phyloP scores from a whole-genome alignment of 2,113 vertebrate genomes.

The Clarias batrachus region DNA sequence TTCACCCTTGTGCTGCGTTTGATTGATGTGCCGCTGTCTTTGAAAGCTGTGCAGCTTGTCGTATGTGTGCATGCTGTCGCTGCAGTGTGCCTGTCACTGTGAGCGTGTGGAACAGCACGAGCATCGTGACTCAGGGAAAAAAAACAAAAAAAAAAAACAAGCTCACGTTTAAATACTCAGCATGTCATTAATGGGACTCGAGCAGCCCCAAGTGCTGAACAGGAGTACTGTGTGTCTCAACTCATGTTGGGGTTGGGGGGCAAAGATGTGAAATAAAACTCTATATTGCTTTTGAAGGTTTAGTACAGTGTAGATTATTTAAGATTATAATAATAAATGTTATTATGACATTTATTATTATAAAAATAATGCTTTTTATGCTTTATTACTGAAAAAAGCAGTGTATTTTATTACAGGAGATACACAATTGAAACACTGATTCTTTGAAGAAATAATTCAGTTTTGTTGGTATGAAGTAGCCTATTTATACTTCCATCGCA shows the following conservation, averaged over 20 bases:
- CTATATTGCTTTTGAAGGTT: neutral
- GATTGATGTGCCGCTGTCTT: neutral
- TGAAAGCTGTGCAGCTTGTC: neutral
- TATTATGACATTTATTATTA: too few relatives aligned
- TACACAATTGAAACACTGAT: neutral
- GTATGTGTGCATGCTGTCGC: neutral
- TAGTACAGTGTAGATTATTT: too few relatives aligned
- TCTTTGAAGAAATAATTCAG: neutral
- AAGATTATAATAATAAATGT: neutral
- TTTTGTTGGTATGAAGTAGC: neutral
- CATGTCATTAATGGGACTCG: conserved; percentile 19
- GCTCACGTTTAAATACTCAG: neutral
- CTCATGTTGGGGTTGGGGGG: neutral
- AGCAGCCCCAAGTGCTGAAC: conserved; percentile 30
- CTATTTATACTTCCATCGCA: neutral
- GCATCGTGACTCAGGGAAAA: conserved; percentile 43
- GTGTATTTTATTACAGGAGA: neutral
- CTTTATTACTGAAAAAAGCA: too few relatives aligned
- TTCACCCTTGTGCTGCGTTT: neutral
- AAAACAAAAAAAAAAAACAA: neutral
- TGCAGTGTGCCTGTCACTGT: neutral
- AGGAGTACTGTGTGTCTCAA: neutral
- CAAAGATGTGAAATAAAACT: neutral
- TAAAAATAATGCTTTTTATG: too few relatives aligned
- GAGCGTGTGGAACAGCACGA: neutral